phyloP scores from a whole-genome alignment of 2,113 vertebrate species.

The Sciurus niger region DNA sequence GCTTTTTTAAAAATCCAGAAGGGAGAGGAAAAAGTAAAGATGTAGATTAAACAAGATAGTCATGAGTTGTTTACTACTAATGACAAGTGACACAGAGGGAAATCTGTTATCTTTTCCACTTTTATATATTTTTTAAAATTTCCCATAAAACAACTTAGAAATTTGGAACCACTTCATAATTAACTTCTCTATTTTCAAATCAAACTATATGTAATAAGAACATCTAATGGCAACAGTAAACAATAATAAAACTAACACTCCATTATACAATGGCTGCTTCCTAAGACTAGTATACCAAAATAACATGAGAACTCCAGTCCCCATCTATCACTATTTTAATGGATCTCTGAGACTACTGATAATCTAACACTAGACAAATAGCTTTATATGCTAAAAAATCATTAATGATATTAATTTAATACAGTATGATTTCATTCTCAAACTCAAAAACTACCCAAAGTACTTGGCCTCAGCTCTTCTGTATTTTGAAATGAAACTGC shows the following conservation, averaged over 20 bases:
- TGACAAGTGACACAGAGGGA: background rate
- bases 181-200: conserved; percentile 16
- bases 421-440: conserved; percentile 45
- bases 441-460: conserved; percentile 5
- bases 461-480: background rate
- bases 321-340: background rate
- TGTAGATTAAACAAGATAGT: background rate
- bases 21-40: background rate
- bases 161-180: background rate
- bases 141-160: background rate
- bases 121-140: too few relatives aligned
- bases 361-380: background rate
- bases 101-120: background rate
- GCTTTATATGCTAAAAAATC: background rate
- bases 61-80: background rate
- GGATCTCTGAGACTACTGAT: background rate
- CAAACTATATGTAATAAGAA: conserved; percentile 40
- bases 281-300: background rate
- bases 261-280: conserved; percentile 8
- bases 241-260: conserved; percentile 45
- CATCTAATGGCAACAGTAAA: background rate
- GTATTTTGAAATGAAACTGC: conserved; percentile 32
- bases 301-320: background rate
- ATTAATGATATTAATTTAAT: conserved; percentile 12
- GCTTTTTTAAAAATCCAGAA: background rate